Conservation (phyloP, 1,140 invertebrate genomes). For the Penaeus vannamei region DNA sequence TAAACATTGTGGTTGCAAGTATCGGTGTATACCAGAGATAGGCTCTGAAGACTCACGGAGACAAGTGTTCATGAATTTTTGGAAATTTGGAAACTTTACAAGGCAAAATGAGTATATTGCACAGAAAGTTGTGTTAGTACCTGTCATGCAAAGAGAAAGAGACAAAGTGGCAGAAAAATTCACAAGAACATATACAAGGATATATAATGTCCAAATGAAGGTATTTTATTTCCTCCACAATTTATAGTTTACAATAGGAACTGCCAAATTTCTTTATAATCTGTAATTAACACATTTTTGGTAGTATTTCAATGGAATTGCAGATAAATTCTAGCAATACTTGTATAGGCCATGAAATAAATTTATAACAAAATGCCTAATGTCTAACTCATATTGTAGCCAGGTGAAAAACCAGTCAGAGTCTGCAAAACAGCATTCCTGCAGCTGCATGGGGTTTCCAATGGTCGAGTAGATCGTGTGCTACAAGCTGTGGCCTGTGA, state of each 20-base stretch:
- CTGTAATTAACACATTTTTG: no score
- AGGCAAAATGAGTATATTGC: slow-evolving; percentile 48
- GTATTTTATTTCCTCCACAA: background rate
- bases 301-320: no score
- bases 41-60: slow-evolving; percentile 25
- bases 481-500: slow-evolving; percentile 51
- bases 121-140: slow-evolving; percentile 28
- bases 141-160: background rate
- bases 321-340: no score
- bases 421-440: slow-evolving; percentile 52
- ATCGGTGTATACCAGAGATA: slow-evolving; percentile 41
- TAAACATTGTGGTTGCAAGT: slow-evolving; percentile 47
- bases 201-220: slow-evolving; percentile 44
- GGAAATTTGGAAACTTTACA: slow-evolving; percentile 48
- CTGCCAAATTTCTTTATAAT: no score
- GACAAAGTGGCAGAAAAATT: slow-evolving; percentile 26
- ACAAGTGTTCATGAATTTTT: slow-evolving; percentile 39
- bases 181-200: slow-evolving; percentile 38
- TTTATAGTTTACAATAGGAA: no score
- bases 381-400: background rate
- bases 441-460: slow-evolving; percentile 42
- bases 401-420: slow-evolving; percentile 3
- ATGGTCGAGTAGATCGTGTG: slow-evolving; percentile 47
- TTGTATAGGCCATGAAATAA: no score
- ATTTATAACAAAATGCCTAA: background rate